Conservation (phyloP, 2,797 vertebrate genomes). For the Rhincodon typus region DNA sequence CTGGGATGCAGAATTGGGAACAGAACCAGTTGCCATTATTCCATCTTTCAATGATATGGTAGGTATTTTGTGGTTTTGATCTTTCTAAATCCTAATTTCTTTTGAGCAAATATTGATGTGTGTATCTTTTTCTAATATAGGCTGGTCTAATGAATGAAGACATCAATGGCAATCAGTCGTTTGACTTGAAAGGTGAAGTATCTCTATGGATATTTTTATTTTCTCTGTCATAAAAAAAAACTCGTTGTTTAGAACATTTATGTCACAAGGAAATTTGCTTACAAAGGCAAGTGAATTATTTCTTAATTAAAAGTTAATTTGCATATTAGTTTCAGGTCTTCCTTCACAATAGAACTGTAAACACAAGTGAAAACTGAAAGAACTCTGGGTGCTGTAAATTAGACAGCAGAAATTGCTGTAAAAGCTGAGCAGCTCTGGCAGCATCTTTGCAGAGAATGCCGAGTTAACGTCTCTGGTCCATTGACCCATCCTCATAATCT, state of each 20-base stretch:
- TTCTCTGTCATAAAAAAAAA: too few relatives aligned
- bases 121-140: conserved; percentile 18
- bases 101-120: not conserved
- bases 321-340: too few relatives aligned
- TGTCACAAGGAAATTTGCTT: not conserved
- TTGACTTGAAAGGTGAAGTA: conserved; percentile 10
- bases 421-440: too few relatives aligned
- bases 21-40: not conserved
- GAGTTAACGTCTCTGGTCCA: too few relatives aligned
- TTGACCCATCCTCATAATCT: too few relatives aligned
- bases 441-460: too few relatives aligned
- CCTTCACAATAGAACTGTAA: too few relatives aligned
- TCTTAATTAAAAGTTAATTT: too few relatives aligned
- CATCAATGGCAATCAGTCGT: conserved; percentile 24
- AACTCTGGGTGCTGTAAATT: too few relatives aligned
- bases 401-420: too few relatives aligned
- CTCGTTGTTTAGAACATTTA: not conserved
- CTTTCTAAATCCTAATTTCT: not conserved
- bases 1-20: conserved; percentile 26
- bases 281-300: not conserved
- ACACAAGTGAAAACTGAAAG: too few relatives aligned
- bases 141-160: conserved; percentile 24
- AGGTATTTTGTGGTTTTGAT: not conserved
- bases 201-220: too few relatives aligned
- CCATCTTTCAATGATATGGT: conserved; percentile 21